These are phyloP conservation scores for Alloplasta piceator DNA, from an alignment of 2,888 invertebrate genomes.

Conservation along the genomic window DNA sequence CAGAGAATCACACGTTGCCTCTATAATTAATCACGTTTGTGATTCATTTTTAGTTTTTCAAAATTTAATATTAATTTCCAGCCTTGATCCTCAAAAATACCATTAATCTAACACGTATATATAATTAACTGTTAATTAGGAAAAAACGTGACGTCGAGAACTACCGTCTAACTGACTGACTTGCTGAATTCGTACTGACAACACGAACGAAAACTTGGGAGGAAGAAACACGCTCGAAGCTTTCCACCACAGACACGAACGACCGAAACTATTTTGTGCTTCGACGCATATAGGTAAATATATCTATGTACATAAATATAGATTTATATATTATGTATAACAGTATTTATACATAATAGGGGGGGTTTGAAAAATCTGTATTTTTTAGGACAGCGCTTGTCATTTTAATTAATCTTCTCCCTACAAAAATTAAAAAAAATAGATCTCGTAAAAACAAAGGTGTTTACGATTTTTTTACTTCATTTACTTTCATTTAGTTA, in stretches of 20 bases:
- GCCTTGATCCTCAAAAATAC: too few relatives aligned
- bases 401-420: too few relatives aligned
- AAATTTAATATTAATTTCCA: too few relatives aligned
- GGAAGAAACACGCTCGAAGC: conserved; percentile 46
- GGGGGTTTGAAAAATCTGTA: background rate
- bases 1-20: too few relatives aligned
- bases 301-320: background rate
- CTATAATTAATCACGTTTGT: too few relatives aligned
- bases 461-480: too few relatives aligned
- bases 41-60: too few relatives aligned
- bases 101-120: too few relatives aligned
- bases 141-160: background rate
- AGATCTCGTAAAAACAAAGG: too few relatives aligned
- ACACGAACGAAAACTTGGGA: conserved; percentile 41
- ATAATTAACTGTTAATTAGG: too few relatives aligned
- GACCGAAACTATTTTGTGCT: conserved; percentile 49
- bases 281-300: conserved; percentile 1
- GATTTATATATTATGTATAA: background rate
- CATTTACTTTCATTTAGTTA: too few relatives aligned
- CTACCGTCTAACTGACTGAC: conserved; percentile 24
- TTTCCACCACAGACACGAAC: conserved; percentile 37
- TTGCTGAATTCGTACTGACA: conserved; percentile 45
- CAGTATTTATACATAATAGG: background rate
- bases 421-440: too few relatives aligned
- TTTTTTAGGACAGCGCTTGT: background rate